Evolutionary conservation across 2,888 invertebrate species (phyloP).

Genomic region (Acholoe squamosa): DNA sequence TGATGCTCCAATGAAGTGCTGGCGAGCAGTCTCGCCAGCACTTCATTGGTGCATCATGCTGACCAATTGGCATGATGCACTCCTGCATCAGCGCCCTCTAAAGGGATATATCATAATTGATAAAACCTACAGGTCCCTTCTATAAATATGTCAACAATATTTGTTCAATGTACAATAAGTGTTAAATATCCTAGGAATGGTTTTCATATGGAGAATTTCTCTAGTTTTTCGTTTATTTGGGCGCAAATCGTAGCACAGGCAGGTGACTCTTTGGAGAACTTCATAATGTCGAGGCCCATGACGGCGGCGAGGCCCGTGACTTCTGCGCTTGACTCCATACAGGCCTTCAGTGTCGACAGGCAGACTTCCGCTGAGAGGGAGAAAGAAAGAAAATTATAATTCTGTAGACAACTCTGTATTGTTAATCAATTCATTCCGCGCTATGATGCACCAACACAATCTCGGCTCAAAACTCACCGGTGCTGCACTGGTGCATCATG

Average conservation of each 20-base stretch:
- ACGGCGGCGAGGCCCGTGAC: constrained; percentile 51
- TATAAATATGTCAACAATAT: background rate
- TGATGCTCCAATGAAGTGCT: no score
- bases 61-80: no score
- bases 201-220: constrained; percentile 37
- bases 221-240: constrained; percentile 33
- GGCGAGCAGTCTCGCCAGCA: no score
- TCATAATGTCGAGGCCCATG: constrained; percentile 56
- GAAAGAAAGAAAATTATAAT: background rate
- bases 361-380: constrained; percentile 2
- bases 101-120: no score
- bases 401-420: no score
- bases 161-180: background rate
- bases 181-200: background rate
- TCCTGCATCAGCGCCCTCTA: no score
- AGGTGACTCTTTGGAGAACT: constrained; percentile 1
- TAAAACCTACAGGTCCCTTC: background rate
- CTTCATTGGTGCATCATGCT: no score
- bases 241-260: background rate
- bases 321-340: constrained; percentile 59
- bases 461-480: no score
- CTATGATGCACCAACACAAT: no score
- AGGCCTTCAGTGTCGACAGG: background rate
- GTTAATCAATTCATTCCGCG: no score
- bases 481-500: no score